Conservation (phyloP, 2,888 invertebrate genomes). For the Drosophila mettleri region DNA sequence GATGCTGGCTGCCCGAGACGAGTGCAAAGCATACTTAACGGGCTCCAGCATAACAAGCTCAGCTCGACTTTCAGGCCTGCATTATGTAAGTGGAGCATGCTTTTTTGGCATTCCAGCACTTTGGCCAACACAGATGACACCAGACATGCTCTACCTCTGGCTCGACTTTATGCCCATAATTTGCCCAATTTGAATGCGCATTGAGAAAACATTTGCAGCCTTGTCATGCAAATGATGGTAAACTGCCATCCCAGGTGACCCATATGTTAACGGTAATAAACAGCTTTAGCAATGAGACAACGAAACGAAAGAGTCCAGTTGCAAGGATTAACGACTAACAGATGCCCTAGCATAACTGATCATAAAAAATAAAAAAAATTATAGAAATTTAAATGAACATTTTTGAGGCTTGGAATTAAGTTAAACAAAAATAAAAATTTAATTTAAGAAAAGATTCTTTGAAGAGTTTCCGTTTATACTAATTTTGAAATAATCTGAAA, state of each 20-base stretch:
- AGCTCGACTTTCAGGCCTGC: slow-evolving; percentile 26
- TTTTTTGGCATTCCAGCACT: slow-evolving; percentile 33
- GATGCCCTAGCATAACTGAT: slow-evolving; percentile 17
- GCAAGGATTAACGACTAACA: not conserved
- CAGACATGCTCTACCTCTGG: slow-evolving; percentile 14
- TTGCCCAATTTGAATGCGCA: slow-evolving; percentile 67
- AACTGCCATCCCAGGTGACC: slow-evolving; percentile 71
- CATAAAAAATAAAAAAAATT: not conserved
- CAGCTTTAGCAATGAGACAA: slow-evolving; percentile 37
- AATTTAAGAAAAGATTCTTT: too few relatives aligned
- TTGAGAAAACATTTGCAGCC: slow-evolving; percentile 60
- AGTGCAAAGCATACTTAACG: slow-evolving; percentile 26
- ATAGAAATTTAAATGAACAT: not conserved
- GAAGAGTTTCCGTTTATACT: too few relatives aligned
- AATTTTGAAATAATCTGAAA: too few relatives aligned
- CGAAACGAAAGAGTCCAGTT: not conserved
- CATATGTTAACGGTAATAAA: slow-evolving; percentile 73
- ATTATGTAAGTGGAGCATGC: slow-evolving; percentile 58
- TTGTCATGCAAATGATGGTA: slow-evolving; percentile 70
- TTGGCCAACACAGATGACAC: slow-evolving; percentile 7
- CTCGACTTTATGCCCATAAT: slow-evolving; percentile 42
- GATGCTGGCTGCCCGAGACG: slow-evolving; percentile 32
- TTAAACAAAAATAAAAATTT: not conserved
- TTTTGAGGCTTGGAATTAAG: not conserved
- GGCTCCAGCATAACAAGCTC: slow-evolving; percentile 52